Base-by-base conservation (phyloP, 2,888 invertebrate species). In the Zele albiditarsus region DNA sequence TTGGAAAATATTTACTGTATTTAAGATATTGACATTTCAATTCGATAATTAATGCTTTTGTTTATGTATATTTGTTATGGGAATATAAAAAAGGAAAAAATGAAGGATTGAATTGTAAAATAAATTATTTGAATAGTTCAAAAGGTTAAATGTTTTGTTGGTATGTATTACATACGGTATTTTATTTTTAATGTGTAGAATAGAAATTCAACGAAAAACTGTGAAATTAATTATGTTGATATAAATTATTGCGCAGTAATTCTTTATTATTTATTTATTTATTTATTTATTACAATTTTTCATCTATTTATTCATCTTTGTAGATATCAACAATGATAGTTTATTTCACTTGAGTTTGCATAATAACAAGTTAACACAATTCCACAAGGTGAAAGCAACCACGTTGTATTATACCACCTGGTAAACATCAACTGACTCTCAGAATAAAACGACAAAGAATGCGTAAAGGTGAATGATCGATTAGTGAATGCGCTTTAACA, bases 391-490 rank as follows among this genome's bases (percentile, higher is more conserved):
- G 77, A 79, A 79, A 80, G 78, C 78, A 76, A 79, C 27, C 67
- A 75, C 65, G 38, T 31, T 70, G 60, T 33, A 27, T 73, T 58
- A 53, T 33, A 65, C 46, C n/a, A 33, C 42, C 62, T 28, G 25
- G 16, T 38, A 14, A 73, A 67, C 58, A 49, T 66, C 58, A 67
- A 27, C 58, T 28, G 12, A 33, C n/a, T 53, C 31, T 53, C 5
- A n/a, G 14, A 57, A 58, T 38, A 60, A 60, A 77, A 71, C 58
- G 71, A 25, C 25, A 42, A 75, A 70, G 78, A 77, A 80, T 78
- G 77, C 72, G 74, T 75, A 79, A 77, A 79, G 79, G 78, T 78
- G 79, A 79, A 80, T 71, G 77, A 78, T 78, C 80, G 78, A 80
- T 80, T 76, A 74, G 71, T 57, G 46, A 68, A 10, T 63, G 46